phyloP scores from a whole-genome alignment of 2,113 vertebrate species.

The Corythoichthys haematopterus region DNA sequence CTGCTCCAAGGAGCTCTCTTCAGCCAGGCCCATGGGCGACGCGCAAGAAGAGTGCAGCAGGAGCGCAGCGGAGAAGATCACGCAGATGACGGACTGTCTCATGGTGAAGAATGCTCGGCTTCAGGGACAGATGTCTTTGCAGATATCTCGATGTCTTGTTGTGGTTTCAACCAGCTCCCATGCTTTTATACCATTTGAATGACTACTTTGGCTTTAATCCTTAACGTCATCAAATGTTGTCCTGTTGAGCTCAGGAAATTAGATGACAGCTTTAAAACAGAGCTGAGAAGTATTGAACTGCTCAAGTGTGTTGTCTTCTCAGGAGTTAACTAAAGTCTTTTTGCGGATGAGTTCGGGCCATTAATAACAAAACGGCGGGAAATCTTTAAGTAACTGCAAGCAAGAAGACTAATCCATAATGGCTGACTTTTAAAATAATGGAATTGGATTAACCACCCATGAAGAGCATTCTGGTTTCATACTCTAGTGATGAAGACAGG shows the following conservation, averaged over 20 bases:
- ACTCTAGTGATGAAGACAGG: conserved; percentile 4
- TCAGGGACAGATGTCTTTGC: conserved; percentile 7
- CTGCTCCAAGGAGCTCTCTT: conserved; percentile 55
- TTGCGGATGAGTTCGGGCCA: conserved; percentile 11
- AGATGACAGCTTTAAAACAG: conserved; percentile 23
- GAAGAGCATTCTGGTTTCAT: conserved; percentile 15
- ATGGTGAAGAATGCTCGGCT: conserved; percentile 44
- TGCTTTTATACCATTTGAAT: conserved; percentile 60
- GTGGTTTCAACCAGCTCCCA: conserved; percentile 9
- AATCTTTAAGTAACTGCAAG: conserved; percentile 31
- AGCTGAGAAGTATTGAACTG: conserved; percentile 37
- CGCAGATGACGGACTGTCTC: conserved; percentile 50
- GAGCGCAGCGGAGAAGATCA: conserved; percentile 54
- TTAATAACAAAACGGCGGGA: conserved; percentile 40
- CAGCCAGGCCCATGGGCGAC: conserved; percentile 38
- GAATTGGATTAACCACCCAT: conserved; percentile 45
- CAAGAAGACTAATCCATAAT: conserved; percentile 45
- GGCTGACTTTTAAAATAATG: conserved; percentile 62
- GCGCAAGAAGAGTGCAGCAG: conserved; percentile 49
- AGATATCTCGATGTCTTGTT: conserved; percentile 22
- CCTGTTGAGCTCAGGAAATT: conserved; percentile 38
- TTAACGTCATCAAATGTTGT: conserved; percentile 12
- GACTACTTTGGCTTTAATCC: conserved; percentile 33
- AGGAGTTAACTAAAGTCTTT: conserved; percentile 55
- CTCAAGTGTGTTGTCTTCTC: conserved; percentile 54